A percentile compares a stretch with the other conserved stretches of the same genome.
Conservation (phyloP, 2,888 invertebrate genomes). For the Drosophila fulvimacula region DNA sequence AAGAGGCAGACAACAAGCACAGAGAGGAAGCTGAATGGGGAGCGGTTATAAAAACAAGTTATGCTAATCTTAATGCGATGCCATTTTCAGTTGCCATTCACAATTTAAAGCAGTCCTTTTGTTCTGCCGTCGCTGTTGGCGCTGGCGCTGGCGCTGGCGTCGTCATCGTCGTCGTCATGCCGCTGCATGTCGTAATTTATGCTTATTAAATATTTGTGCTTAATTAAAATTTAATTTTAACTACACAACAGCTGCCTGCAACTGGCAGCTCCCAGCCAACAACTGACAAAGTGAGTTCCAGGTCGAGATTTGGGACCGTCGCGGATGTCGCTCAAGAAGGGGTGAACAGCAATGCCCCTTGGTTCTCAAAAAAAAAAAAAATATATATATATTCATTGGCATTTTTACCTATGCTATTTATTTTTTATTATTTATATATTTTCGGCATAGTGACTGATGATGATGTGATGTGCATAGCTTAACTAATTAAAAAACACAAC, state of each 20-base stretch:
- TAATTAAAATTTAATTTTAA: conserved; percentile 69
- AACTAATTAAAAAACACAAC: neutral
- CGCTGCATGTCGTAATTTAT: conserved; percentile 53
- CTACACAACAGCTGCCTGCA: conserved; percentile 29
- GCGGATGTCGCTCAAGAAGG: neutral
- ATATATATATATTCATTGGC: neutral
- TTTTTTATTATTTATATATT: neutral
- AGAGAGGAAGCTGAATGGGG: conserved; percentile 9
- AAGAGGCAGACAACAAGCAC: conserved; percentile 27
- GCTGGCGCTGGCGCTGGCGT: neutral
- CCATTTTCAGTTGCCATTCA: conserved; percentile 55
- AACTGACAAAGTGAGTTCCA: conserved; percentile 30
- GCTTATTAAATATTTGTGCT: conserved; percentile 75
- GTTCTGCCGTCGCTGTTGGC: conserved; percentile 36
- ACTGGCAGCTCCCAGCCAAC: conserved; percentile 9
- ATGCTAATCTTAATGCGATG: conserved; percentile 73
- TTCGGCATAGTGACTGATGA: neutral
- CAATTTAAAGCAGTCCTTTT: conserved; percentile 57
- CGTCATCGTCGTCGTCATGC: neutral
- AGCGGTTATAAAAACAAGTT: conserved; percentile 60
- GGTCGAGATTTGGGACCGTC: conserved; percentile 2
- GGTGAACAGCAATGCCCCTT: neutral
- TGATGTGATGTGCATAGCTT: neutral
- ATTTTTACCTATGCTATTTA: neutral
- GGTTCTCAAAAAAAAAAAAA: neutral